Evolutionary conservation across 2,888 invertebrate genomes (phyloP), one percentile per base, ranked within the genome.

Genomic region (Latrodectus hesperus): DNA sequence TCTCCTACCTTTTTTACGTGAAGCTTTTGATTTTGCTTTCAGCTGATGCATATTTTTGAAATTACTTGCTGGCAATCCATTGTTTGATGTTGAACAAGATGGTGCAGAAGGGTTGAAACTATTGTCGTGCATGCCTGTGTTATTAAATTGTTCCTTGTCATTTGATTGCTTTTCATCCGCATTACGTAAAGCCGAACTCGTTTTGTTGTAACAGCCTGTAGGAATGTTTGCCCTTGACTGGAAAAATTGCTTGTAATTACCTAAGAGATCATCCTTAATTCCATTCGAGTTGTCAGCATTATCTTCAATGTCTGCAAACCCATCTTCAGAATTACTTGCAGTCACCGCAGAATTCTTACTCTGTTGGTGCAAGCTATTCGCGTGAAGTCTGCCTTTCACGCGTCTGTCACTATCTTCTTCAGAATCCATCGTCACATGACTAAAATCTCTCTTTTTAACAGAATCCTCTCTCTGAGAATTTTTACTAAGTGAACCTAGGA

Each of bases 261-360:
- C 8, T 53, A 16, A 16, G 5, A 52, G 14, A 49, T 53, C 22
- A 52, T 49, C 11, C 26, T 49, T 49, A 22, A 0, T 38, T 38
- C 14, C 51, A 1, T 11, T 38, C 26, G 70, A 26, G 12, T 74
- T 22, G 12, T 74, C 68, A 49, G 51, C 51, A 38, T 82, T 82
- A 51, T 83, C 83, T 60, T 83, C 83, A 4, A 64, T 71, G 12
- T 83, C 83, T 38, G 83, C 83, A 22, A 67, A 67, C 12, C 12
- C 49, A 6, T 38, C 75, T 11, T 83, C 83, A 16, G 83, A 83
- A 64, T n/a, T 64, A 10, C 71, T 60, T 1, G 14, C 22, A 11
- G 68, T 1, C 8, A 64, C 17, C 9, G 17, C 10, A 17, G 64
- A 12, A 12, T 16, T 12, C 64, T 64, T 64, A 9, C 64, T 16